phyloP scores from a whole-genome alignment of 2,113 vertebrate species.

The Tragulus kanchil region DNA sequence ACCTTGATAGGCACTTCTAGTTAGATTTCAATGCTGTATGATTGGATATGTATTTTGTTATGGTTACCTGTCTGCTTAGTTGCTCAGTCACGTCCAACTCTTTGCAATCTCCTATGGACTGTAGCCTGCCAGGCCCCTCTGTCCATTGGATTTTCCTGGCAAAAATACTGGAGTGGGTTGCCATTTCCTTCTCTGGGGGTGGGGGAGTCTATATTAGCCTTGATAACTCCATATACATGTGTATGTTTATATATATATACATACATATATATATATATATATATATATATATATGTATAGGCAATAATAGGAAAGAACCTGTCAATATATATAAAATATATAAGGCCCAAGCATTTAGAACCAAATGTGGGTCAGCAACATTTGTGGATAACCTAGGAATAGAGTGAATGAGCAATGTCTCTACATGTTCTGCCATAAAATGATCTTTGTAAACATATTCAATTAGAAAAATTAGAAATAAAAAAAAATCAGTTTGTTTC shows the following conservation, averaged over 20 bases:
- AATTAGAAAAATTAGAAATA: neutral
- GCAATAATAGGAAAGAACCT: too few species aligned
- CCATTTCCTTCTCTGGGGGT: neutral
- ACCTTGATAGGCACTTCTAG: neutral
- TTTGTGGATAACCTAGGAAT: neutral
- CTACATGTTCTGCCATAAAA: neutral
- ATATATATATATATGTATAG: too few species aligned
- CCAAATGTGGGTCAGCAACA: neutral
- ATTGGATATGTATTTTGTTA: neutral
- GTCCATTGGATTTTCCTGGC: rapidly evolving
- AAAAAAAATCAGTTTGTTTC: neutral
- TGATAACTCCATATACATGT: too few species aligned
- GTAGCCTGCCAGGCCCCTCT: neutral
- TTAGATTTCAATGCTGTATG: neutral
- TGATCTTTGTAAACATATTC: neutral
- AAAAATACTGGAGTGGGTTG: neutral
- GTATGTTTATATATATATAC: too few species aligned
- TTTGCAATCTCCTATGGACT: neutral
- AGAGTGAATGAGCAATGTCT: neutral
- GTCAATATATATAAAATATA: too few species aligned
- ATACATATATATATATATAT: too few species aligned
- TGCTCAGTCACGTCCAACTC: neutral
- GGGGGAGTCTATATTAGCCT: too few species aligned
- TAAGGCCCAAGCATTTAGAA: neutral
- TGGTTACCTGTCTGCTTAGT: neutral